phyloP scores from a whole-genome alignment of 2,797 vertebrate genomes.

The Anisognathus igniventris region DNA sequence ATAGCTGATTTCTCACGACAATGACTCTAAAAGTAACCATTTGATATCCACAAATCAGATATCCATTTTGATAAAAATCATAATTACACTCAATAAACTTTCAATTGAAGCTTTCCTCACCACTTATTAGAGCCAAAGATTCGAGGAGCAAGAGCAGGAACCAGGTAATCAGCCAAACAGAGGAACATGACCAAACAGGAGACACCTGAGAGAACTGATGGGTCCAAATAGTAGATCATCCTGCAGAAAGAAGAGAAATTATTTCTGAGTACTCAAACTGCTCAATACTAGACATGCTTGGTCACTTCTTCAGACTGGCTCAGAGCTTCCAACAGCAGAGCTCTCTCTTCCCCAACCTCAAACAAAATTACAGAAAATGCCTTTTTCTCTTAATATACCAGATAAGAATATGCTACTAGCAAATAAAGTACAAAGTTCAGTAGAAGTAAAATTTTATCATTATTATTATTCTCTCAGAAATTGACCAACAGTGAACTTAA shows the following conservation, averaged over 20 bases:
- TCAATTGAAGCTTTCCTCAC: conserved; percentile 70
- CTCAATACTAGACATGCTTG: not conserved
- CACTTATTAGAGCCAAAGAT: conserved; percentile 97
- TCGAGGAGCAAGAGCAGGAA: conserved; percentile 90
- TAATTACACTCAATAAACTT: not conserved
- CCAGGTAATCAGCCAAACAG: conserved; percentile 95
- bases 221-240: conserved; percentile 92
- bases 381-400: not conserved
- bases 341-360: not conserved
- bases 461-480: not conserved
- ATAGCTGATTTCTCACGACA: not conserved
- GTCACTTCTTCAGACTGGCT: not conserved
- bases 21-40: not conserved
- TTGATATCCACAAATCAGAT: not conserved
- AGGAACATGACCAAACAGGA: conserved; percentile 93
- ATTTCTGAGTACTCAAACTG: not conserved
- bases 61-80: not conserved
- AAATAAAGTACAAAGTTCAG: not conserved
- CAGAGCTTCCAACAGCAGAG: not conserved
- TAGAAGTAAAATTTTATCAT: not conserved
- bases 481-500: not conserved
- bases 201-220: conserved; percentile 93
- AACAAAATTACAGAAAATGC: not conserved
- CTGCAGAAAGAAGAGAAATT: conserved; percentile 63
- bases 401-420: not conserved